Evolutionary conservation across 2,888 invertebrate species (phyloP), one percentile per base, ranked within the genome.

Genomic region (Buathra laborator): DNA sequence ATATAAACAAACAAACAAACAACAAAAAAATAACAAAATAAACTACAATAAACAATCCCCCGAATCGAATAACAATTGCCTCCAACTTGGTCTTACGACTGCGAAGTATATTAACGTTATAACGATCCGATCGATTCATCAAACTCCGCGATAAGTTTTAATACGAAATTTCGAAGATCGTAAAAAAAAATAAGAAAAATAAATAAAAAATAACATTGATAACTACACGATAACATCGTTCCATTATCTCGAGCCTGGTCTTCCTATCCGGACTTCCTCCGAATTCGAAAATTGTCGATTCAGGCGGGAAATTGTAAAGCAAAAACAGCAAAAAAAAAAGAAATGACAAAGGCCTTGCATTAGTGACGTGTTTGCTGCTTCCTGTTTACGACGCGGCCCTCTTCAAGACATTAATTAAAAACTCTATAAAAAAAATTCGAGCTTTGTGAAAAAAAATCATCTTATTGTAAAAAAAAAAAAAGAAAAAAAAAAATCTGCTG

Each of bases 221-320:
- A 64, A 82, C 48, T 53, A 71, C 66, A 72, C 78, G 46, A 51
- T 72, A 43, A 68, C 51, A 78, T 62, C 81, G 77, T 78, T 81
- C 75, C 78, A 81, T 85, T 79, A 79, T 82, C 75, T 85, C 78
- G 85, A 85, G 85, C 78, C 85, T 78, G 85, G 85, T 85, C 85
- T 85, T 85, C 85, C 85, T 79, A 66, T 81, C 78, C 81, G 81
- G 79, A 82, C 78, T 76, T 82, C 71, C 81, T 64, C 48, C 78
- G 81, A 81, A 83, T 72, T 81, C 80, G 81, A 68, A 32, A 82
- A 82, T 62, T 71, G 53, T 67, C 70, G 62, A 83, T 79, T 67
- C 81, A 78, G 83, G 71, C 71, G 43, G 37, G 62, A 77, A 59
- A 78, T 66, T 72, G 71, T 56, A 46, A 72, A 76, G 24, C 43